Base-by-base conservation (phyloP, 2,797 vertebrate genomes). In the Tarsius wallacei region DNA sequence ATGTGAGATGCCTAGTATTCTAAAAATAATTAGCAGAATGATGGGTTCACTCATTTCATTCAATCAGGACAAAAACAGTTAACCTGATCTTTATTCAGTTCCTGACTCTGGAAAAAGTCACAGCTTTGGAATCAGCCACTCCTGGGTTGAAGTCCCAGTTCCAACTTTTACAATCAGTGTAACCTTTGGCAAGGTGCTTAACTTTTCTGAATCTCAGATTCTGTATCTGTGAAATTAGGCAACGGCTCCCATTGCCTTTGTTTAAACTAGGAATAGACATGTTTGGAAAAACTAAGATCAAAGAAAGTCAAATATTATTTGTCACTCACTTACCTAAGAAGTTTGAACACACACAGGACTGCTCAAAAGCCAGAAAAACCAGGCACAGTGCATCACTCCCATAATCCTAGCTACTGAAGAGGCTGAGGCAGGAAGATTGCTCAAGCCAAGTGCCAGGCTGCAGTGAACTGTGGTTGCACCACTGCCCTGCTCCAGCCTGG, bases 161-260 rank as follows among this genome's bases (percentile, higher is more conserved):
- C 28, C 2, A 51, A 0, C 7, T 77, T n/a, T 74, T 61, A 77
- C 0, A 73, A 61, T 7, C n/a, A 66, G 9, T 55, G 8, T 55
- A 87, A 77, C 0, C 5, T 2, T 59, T 68, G 11, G 26, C 22
- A 86, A 19, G 5, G 74, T 68, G 4, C 0, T n/a, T 70, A 88
- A 68, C 26, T 12, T 73, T 49, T 68, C 33, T 26, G 14, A 93
- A 86, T 1, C 66, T 82, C 91, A 68, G 28, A 91, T 86, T 83
- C n/a, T 63, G 26, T 51, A 61, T n/a, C 78, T 93, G 78, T 93
- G 94, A 84, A 77, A 59, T 13, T 19, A 61, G n/a, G 92, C 76
- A 77, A 59, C 9, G 28, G 8, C 21, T 84, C 33, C 55, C 28
- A 17, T 64, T 31, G 14, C n/a, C 36, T 81, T 28, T 21, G 24